Evolutionary conservation across 2,797 vertebrate genomes (phyloP), one percentile per base, ranked within the genome.

Genomic region (Poeciliopsis infans): DNA sequence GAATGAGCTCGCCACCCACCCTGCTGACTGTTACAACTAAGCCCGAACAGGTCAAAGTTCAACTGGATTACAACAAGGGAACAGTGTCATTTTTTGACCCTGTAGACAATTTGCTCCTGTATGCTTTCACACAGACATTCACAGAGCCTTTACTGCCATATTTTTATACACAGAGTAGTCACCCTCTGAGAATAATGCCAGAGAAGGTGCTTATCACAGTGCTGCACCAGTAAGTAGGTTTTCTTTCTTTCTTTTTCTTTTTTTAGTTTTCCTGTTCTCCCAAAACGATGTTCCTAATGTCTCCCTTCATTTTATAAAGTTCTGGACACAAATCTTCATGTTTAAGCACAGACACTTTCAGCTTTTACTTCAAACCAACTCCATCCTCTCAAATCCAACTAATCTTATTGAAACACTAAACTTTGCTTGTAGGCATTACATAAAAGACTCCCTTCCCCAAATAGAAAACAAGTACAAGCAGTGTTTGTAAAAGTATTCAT

Each of bases 161-260:
- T 85, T 96, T 96, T 75, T 96, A 95, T 53, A 95, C 95, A 13
- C 94, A 94, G 74, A 91, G 91, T 80, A 84, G 83, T 71, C 81
- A 88, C 59, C 93, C 94, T 33, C 25, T 96, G 79, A 94, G 57
- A 78, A 92, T 96, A 83, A 25, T 94, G 69, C 90, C 94, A 45
- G 91, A 94, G 76, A 92, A 86, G 68, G 80, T 93, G 28, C 82
- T 90, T 20, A 76, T 94, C 39, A 94, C 93, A 39, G 83, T 90
- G 66, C 25, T 91, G 77, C 85, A 45, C 8, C 89, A 87, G 41
- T 89, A 71, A 68, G 20, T 39, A 23, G 7, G 64, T 23, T 39
- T 61, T 57, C n/a, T 57, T 57, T 2, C n/a, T 57, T 28, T 55
- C 0, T 28, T 55, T 0, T 20, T 49, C 15, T 8, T 20, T 13